phyloP scores from a whole-genome alignment of 2,113 vertebrate genomes.

The Stomatorhinus ivindoensis region DNA sequence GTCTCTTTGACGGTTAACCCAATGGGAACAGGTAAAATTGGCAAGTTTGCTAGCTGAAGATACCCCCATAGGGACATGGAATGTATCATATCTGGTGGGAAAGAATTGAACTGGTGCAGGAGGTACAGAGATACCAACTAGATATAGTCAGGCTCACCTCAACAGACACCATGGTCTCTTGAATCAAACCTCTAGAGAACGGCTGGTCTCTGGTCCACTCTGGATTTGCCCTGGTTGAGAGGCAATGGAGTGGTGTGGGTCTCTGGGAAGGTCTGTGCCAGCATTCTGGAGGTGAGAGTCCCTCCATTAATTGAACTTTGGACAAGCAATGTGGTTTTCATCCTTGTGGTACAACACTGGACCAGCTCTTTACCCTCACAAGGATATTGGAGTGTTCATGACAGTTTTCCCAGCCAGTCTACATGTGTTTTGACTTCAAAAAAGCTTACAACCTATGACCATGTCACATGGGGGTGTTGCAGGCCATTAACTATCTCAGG shows the following conservation, averaged over 20 bases:
- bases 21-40: neutral
- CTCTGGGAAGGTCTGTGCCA: neutral
- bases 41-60: neutral
- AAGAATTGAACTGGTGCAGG: neutral
- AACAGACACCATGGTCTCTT: neutral
- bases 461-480: too few species aligned
- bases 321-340: too few species aligned
- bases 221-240: neutral
- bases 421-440: too few species aligned
- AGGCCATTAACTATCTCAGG: too few species aligned
- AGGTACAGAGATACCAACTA: neutral
- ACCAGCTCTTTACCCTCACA: too few species aligned
- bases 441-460: too few species aligned
- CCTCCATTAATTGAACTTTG: neutral
- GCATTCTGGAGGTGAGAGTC: neutral
- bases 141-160: neutral
- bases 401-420: too few species aligned
- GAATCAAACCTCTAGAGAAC: neutral
- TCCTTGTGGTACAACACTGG: too few species aligned
- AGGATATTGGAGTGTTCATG: too few species aligned
- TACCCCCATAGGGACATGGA: neutral
- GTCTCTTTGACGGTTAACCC: neutral
- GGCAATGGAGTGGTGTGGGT: neutral
- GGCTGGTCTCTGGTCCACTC: neutral
- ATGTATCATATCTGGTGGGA: neutral